phyloP scores from a whole-genome alignment of 2,113 vertebrate genomes.

The Dromiciops gliroides region DNA sequence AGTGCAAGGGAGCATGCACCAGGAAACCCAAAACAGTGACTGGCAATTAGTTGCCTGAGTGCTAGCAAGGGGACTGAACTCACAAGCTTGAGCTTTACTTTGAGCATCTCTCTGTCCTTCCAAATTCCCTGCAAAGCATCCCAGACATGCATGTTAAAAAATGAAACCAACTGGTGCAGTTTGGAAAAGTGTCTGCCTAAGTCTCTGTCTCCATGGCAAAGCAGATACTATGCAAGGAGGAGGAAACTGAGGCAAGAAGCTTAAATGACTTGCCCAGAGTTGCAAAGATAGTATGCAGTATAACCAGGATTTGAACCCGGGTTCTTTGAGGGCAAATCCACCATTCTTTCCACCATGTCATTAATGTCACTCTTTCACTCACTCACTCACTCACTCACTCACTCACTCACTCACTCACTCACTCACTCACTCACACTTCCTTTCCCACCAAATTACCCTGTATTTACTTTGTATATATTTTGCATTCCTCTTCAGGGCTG shows the following conservation, averaged over 20 bases:
- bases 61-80: not conserved
- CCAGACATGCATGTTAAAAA: not conserved
- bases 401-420: not conserved
- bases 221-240: not conserved
- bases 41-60: not conserved
- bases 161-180: not conserved
- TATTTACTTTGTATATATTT: not conserved
- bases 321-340: not conserved
- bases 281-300: not conserved
- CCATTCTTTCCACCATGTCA: not conserved
- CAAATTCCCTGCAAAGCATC: not conserved
- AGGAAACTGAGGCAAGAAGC: not conserved
- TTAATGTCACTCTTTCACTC: not conserved
- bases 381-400: not conserved
- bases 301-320: not conserved
- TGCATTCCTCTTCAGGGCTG: not conserved
- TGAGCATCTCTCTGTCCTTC: not conserved
- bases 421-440: not conserved
- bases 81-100: not conserved
- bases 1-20: not conserved
- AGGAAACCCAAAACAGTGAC: not conserved
- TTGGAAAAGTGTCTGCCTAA: not conserved
- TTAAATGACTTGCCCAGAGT: not conserved
- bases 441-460: not conserved
- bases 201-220: not conserved